phyloP scores from a whole-genome alignment of 2,113 vertebrate species.

The Heterochromis multidens region DNA sequence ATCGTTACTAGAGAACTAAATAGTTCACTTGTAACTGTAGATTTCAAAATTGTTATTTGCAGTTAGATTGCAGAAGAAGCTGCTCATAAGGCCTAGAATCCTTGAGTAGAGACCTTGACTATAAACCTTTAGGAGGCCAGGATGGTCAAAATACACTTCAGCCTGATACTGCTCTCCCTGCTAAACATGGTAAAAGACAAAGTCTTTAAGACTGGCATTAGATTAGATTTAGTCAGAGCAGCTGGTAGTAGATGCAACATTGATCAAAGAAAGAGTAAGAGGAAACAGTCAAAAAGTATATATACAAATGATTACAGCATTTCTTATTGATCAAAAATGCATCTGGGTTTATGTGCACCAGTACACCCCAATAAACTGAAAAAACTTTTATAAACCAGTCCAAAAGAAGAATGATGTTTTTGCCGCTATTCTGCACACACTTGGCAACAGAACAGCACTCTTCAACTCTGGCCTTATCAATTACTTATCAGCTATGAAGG shows the following conservation, averaged over 20 bases:
- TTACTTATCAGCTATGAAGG: conserved; percentile 48
- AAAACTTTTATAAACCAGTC: neutral
- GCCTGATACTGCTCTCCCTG: neutral
- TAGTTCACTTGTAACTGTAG: neutral
- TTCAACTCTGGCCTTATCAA: neutral
- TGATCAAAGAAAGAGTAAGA: neutral
- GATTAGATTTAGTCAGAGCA: neutral
- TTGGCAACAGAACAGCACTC: neutral
- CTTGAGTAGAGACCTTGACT: neutral
- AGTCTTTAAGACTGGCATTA: neutral
- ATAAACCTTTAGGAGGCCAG: conserved; percentile 1
- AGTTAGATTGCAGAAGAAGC: neutral
- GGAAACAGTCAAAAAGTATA: neutral
- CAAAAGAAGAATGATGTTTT: neutral
- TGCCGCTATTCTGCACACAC: neutral
- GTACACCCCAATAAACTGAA: neutral
- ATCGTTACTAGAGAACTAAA: neutral
- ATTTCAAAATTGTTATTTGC: neutral
- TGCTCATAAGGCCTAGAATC: neutral
- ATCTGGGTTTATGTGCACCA: neutral
- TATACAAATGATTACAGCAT: neutral
- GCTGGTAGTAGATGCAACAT: neutral
- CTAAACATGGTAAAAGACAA: neutral
- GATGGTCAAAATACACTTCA: neutral
- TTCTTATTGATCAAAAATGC: neutral